Evolutionary conservation across 92 coral and sea anemone species (phyloP), one percentile per base, ranked within the genome.

Genomic region (Montipora capitata): DNA sequence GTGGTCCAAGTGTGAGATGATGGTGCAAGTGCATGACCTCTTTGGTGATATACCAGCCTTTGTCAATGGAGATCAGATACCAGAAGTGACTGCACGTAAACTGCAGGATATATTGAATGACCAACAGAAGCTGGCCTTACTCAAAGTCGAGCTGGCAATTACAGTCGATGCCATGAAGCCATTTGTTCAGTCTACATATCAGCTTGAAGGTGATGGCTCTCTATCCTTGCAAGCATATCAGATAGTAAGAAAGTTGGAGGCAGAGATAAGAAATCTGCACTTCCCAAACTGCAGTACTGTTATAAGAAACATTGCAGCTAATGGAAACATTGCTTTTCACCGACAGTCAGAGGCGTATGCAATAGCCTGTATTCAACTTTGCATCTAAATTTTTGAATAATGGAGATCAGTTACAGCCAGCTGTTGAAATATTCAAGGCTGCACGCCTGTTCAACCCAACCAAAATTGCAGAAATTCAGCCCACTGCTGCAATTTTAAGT

Each of bases 1-100:
- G 91, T 78, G 85, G 85, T 86, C 85, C 57, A 71, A 78, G 90
- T 86, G 52, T 59, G 90, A 86, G 63, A 78, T 78, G 85, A 76
- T 85, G 80, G 83, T 62, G 89, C 83, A 85, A 71, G 85, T 86
- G 90, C 84, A 86, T 69, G 79, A 68, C 78, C 90, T 86, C 84
- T 86, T 86, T 78, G 75, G 90, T 78, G 85, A 86, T 69, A 78
- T 86, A 69, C 90, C 90, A 78, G 54, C 83, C 56, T 85, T 76
- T 76, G 77, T 76, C 77, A 85, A 76, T 67, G 76, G 83, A 85
- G 83, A 45, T 76, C 77, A 76, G 77, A 35, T 85, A 76, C 83
- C 89, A 61, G 82, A 83, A 40, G 48, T 14, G 67, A 84, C 88
- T 61, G 74, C 81, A 74, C 44, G 68, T 35, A 85, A 85, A 70